Evolutionary conservation across 2,797 vertebrate genomes (phyloP).

Genomic region (Sternotherus odoratus): DNA sequence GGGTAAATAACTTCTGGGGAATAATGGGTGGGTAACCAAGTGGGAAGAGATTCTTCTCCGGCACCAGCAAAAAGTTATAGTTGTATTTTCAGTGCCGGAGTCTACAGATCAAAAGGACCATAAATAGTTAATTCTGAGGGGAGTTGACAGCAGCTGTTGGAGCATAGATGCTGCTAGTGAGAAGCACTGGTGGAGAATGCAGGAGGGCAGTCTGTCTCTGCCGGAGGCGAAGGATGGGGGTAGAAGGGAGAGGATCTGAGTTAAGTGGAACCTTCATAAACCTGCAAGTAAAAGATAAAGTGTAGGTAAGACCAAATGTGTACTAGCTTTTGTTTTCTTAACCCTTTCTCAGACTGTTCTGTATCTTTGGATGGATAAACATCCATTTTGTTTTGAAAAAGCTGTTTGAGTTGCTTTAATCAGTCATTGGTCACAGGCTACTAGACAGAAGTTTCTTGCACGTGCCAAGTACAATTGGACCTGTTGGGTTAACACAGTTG

Average conservation of each 20-base stretch:
- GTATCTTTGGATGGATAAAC: not conserved
- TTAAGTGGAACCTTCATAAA: not conserved
- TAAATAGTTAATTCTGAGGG: not conserved
- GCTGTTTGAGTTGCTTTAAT: not conserved
- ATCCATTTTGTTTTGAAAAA: not conserved
- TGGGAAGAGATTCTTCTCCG: not conserved
- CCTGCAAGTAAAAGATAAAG: not conserved
- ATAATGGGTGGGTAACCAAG: not conserved
- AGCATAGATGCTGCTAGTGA: not conserved
- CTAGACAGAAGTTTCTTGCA: not conserved
- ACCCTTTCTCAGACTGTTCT: not conserved
- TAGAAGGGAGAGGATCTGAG: not conserved
- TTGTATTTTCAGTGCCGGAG: not conserved
- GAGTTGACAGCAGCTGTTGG: not conserved
- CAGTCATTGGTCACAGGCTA: not conserved
- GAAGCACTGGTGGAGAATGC: not conserved
- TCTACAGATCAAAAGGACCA: not conserved
- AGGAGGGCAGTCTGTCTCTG: not conserved
- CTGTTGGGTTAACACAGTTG: not conserved
- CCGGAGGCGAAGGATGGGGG: not conserved
- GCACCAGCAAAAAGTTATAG: not conserved
- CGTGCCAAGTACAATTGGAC: not conserved
- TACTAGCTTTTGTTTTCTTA: not conserved
- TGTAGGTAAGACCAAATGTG: not conserved
- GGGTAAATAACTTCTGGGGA: not conserved